A percentile compares a stretch with the other conserved stretches of the same genome.
phyloP scores from a whole-genome alignment of 2,113 vertebrate species.

The Phalacrocorax pelagicus region DNA sequence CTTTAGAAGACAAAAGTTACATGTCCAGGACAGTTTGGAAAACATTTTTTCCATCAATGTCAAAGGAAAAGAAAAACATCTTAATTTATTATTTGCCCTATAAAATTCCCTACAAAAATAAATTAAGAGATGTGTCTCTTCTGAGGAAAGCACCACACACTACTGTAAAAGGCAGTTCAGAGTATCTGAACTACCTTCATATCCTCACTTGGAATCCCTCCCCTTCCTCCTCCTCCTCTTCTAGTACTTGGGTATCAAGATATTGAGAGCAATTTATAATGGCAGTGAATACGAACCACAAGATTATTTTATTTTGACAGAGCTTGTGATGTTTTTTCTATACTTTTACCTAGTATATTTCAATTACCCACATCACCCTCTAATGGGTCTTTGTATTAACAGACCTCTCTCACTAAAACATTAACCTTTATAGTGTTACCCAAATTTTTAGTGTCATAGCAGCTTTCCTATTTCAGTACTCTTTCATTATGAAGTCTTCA shows the following conservation, averaged over 20 bases:
- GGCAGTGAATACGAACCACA: background rate
- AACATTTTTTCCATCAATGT: background rate
- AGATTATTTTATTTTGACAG: background rate
- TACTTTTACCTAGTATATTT: background rate
- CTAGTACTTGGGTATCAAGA: background rate
- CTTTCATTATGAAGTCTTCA: background rate
- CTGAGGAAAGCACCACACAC: background rate
- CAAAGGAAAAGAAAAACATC: background rate
- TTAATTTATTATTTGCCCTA: background rate
- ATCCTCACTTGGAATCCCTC: background rate
- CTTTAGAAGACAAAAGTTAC: background rate
- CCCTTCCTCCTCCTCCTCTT: background rate
- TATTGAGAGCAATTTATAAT: background rate
- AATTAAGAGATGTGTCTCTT: background rate
- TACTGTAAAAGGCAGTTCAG: background rate
- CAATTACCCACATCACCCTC: background rate
- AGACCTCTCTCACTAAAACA: background rate
- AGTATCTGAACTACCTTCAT: background rate
- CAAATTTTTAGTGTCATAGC: background rate
- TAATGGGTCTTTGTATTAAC: background rate
- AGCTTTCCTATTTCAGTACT: background rate
- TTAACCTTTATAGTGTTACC: background rate
- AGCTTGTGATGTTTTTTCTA: background rate
- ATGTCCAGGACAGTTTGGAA: background rate
- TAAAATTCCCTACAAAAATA: background rate